Evolutionary conservation across 2,888 invertebrate species (phyloP), one percentile per base, ranked within the genome.

Genomic region (Cryptus viduatorius): DNA sequence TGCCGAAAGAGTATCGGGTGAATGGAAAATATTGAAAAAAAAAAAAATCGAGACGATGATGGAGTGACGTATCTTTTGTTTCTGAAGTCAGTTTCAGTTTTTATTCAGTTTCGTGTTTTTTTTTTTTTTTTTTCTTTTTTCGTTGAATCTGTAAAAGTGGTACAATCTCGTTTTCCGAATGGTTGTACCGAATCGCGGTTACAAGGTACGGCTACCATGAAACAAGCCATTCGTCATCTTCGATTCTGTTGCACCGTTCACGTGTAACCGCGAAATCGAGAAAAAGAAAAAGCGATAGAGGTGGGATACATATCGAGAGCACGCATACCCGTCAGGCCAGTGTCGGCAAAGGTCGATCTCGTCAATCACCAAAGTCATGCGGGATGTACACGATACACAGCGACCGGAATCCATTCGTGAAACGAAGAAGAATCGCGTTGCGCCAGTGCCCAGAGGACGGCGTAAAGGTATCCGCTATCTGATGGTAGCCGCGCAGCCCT

Each of bases 301-400:
- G 31, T 37, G 14, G 14, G 31, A 24, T 12, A 24, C 24, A 24
- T 24, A 4, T 50, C 14, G 61, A 61, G 16, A 61, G 61, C 37
- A 61, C 37, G 31, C 14, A 12, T 61, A 37, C 7, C 61, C 29
- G 37, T 14, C 61, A n/a, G 61, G 61, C 29, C 31, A 37, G 61
- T 29, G 37, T 61, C 37, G 42, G 19, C 73, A 79, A 72, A 85
- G 80, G 84, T 85, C 85, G 82, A 82, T 88, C 84, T 83, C 85
- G 88, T 89, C 87, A 82, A 88, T 89, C 89, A 82, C 73, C 56
- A 24, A 42, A 61, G 61, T 14, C 50, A 31, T 37, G 48, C 31
- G n/a, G 7, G 14, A 37, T 31, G n/a, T 7, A 16, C 1, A 12
- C 19, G 8, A 10, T 8, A 50, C 8, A 16, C 69, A n/a, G n/a